These are phyloP conservation scores for Sebastes fasciatus DNA, from an alignment of 2,113 vertebrate species.

Conservation along the genomic window DNA sequence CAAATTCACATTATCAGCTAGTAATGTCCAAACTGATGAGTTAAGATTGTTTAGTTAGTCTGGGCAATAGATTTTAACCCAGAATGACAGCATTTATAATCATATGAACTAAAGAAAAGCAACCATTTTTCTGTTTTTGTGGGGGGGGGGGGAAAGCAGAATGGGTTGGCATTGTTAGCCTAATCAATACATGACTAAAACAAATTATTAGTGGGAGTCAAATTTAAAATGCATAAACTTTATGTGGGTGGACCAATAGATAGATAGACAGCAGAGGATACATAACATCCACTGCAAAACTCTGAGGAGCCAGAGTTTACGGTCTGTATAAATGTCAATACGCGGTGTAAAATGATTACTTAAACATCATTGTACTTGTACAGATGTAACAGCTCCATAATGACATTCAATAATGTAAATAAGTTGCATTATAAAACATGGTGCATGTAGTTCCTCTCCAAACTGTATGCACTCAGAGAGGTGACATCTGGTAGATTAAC, in stretches of 20 bases:
- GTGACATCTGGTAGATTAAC: conserved; percentile 46
- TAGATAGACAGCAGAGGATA: background rate
- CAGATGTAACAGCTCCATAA: background rate
- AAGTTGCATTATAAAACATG: background rate
- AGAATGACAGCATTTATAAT: background rate
- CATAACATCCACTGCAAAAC: background rate
- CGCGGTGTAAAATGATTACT: background rate
- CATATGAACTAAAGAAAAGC: background rate
- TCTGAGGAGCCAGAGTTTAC: background rate
- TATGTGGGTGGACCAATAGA: background rate
- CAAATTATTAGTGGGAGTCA: background rate
- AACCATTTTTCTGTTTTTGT: rapidly evolving
- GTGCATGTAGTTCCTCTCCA: background rate
- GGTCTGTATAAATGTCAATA: background rate
- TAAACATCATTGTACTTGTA: background rate
- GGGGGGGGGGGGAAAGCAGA: too few species aligned
- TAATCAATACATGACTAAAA: background rate
- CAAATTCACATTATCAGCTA: background rate
- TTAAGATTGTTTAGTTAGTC: background rate
- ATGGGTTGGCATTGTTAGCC: background rate
- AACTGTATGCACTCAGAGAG: background rate
- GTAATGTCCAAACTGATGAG: background rate
- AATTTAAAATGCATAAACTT: background rate
- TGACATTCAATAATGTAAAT: background rate
- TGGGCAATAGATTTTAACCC: background rate